These are phyloP conservation scores for Valencia hispanica DNA, from an alignment of 2,797 vertebrate genomes.

Conservation along the genomic window DNA sequence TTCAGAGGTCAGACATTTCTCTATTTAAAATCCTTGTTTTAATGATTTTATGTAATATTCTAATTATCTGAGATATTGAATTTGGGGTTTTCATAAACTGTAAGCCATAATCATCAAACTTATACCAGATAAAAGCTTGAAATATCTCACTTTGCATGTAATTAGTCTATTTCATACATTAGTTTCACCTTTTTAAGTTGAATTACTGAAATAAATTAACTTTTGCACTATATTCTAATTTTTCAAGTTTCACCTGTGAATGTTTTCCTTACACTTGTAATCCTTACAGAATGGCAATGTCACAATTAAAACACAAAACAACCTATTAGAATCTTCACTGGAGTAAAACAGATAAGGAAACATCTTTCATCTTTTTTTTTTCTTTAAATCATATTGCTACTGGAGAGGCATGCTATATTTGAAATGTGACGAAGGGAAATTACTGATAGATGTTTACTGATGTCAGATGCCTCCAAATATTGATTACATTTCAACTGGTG, in stretches of 20 bases:
- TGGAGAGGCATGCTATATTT: conserved; percentile 26
- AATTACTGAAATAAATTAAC: too few species aligned
- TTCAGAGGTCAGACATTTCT: too few species aligned
- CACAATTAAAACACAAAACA: conserved; percentile 41
- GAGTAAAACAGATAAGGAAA: conserved; percentile 60
- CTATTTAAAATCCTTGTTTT: too few species aligned
- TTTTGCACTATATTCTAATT: too few species aligned
- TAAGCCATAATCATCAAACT: too few species aligned
- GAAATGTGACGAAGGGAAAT: conserved; percentile 58
- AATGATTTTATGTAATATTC: too few species aligned
- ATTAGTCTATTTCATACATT: too few species aligned
- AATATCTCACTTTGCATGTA: too few species aligned
- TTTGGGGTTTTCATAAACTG: too few species aligned
- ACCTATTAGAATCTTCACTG: conserved; percentile 60
- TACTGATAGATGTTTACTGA: conserved; percentile 43
- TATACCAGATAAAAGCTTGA: too few species aligned
- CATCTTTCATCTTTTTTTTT: conserved; percentile 20
- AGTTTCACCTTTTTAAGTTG: too few species aligned
- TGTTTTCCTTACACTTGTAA: conserved; percentile 8
- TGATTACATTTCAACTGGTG: conserved; percentile 50
- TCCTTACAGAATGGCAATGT: conserved; percentile 39
- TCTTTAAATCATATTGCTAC: conserved; percentile 33
- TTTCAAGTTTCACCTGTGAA: not conserved
- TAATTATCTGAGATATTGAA: too few species aligned
- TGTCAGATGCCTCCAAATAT: conserved; percentile 44